Conservation (phyloP, 2,113 vertebrate species). For the Indri indri region DNA sequence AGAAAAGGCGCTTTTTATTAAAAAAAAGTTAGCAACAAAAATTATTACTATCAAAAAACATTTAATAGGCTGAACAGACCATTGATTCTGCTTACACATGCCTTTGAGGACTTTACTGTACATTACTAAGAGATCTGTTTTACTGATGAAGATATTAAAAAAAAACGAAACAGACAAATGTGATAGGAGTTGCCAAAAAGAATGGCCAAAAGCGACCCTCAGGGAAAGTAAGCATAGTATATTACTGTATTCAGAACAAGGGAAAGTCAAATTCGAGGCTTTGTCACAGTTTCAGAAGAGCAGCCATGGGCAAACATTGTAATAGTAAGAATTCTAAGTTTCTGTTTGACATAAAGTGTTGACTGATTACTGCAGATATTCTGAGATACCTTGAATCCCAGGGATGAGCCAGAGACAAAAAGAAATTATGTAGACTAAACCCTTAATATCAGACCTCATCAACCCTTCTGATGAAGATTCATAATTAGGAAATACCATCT, state of each 20-base stretch:
- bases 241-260: not conserved
- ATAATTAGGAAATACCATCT: not conserved
- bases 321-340: not conserved
- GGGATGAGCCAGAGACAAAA: not conserved
- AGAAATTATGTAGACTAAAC: not conserved
- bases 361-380: not conserved
- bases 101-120: not conserved
- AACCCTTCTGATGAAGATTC: not conserved
- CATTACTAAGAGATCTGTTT: not conserved
- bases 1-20: not conserved
- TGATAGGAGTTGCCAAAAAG: not conserved
- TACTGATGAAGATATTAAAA: not conserved
- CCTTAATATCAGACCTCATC: not conserved
- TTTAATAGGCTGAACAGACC: not conserved
- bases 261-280: not conserved
- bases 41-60: not conserved
- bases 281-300: not conserved
- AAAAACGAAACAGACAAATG: not conserved
- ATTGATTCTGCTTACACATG: not conserved
- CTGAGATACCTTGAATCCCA: not conserved
- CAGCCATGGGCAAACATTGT: not conserved
- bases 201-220: not conserved
- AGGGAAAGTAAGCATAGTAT: not conserved
- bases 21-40: not conserved
- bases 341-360: not conserved